A percentile compares a stretch with the other conserved stretches of the same genome.
These are phyloP conservation scores for Taurulus bubalis DNA, from an alignment of 2,113 vertebrate genomes.

Conservation along the genomic window DNA sequence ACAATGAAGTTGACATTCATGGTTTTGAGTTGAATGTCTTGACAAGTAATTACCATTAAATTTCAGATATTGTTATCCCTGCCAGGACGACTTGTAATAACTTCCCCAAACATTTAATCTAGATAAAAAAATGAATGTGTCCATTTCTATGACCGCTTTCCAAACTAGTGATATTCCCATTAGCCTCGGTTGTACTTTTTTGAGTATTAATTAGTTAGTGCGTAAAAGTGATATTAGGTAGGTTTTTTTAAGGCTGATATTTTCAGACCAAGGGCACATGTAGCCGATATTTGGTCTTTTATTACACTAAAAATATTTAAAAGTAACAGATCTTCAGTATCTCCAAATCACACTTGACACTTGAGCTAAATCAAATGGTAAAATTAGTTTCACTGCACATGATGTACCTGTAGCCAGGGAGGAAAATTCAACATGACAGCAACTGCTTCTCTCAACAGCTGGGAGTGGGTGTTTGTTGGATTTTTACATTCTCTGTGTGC, in stretches of 20 bases:
- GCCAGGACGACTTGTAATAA: neutral
- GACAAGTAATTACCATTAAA: neutral
- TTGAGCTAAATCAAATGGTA: neutral
- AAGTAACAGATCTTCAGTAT: neutral
- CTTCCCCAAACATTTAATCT: neutral
- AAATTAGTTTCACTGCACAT: neutral
- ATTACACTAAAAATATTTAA: neutral
- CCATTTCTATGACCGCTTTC: neutral
- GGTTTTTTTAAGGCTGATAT: neutral
- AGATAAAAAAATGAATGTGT: neutral
- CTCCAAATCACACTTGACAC: neutral
- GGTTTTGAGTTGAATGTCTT: neutral
- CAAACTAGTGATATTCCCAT: neutral
- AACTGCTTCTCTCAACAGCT: constrained; percentile 37
- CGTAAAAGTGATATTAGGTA: neutral
- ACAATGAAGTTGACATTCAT: neutral
- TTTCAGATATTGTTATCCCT: neutral
- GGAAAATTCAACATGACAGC: neutral
- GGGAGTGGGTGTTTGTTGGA: constrained; percentile 43
- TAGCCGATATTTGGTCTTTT: neutral
- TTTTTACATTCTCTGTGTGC: constrained; percentile 46
- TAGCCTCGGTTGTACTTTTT: neutral
- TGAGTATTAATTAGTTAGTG: neutral
- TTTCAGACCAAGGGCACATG: neutral
- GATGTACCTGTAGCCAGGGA: neutral